Conservation (phyloP, 2,113 vertebrate species). For the Dipodomys merriami region DNA sequence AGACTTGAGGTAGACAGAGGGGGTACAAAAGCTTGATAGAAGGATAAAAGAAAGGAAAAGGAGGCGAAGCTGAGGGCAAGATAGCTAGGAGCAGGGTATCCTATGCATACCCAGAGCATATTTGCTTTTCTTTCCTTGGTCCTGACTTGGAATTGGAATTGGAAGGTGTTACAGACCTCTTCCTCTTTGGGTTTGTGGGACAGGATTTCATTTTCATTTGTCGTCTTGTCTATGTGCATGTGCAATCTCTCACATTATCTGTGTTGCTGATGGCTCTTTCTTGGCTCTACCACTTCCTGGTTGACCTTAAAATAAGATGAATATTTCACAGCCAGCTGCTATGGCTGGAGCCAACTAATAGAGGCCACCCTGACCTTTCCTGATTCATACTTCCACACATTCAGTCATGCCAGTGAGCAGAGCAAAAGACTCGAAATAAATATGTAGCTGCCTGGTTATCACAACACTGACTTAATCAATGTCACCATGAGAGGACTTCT, state of each 20-base stretch:
- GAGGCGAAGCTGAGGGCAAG: background rate
- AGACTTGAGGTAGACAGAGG: background rate
- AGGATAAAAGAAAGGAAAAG: background rate
- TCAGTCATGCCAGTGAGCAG: background rate
- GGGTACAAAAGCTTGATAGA: background rate
- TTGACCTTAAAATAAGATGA: background rate
- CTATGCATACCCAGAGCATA: background rate
- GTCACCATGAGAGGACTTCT: background rate
- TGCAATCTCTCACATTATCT: background rate
- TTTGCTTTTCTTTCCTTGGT: background rate
- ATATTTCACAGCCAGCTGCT: background rate
- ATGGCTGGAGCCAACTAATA: background rate
- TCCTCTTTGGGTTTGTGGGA: background rate
- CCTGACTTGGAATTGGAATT: background rate
- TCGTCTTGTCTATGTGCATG: fast-evolving
- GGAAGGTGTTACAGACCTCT: background rate
- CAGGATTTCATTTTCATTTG: background rate
- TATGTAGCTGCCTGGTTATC: background rate
- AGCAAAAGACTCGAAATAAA: background rate
- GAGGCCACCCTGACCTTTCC: background rate
- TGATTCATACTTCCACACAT: background rate
- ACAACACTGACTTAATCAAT: background rate
- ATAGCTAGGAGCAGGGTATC: background rate
- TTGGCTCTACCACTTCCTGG: background rate
- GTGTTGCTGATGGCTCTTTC: background rate